Evolutionary conservation across 2,113 vertebrate genomes (phyloP).

Genomic region (Chaetorhynchus papuensis): DNA sequence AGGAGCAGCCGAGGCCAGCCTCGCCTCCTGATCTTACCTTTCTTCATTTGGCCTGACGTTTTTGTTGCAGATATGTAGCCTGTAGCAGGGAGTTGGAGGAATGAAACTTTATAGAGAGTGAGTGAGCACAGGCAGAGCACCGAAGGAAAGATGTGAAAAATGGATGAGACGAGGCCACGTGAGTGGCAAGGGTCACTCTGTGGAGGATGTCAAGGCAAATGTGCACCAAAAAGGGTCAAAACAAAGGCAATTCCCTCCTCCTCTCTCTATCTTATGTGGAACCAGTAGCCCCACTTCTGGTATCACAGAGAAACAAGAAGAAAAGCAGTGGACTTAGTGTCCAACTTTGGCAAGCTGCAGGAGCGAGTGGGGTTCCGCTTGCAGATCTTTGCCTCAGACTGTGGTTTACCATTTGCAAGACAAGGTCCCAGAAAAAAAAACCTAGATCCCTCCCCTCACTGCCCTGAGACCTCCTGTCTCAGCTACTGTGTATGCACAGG

Average conservation of each 20-base stretch:
- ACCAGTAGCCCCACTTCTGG: not conserved
- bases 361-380: not conserved
- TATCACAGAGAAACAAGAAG: not conserved
- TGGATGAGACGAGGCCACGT: accelerated
- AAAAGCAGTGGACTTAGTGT: not conserved
- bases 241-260: not conserved
- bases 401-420: not conserved
- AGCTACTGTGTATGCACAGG: not conserved
- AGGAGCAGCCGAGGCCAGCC: slow-evolving; percentile 22
- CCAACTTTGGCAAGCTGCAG: accelerated
- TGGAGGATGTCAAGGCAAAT: not conserved
- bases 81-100: not conserved
- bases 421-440: not conserved
- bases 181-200: not conserved
- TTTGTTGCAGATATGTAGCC: slow-evolving; percentile 40
- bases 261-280: not conserved
- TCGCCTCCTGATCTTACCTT: slow-evolving; percentile 18
- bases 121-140: not conserved
- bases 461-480: not conserved
- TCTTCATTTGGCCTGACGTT: slow-evolving; percentile 53
- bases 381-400: not conserved
- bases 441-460: not conserved
- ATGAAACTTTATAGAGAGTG: not conserved
- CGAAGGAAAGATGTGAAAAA: not conserved
- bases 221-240: not conserved